phyloP scores from a whole-genome alignment of 1,140 invertebrate genomes.

The Metopolophium dirhodum region DNA sequence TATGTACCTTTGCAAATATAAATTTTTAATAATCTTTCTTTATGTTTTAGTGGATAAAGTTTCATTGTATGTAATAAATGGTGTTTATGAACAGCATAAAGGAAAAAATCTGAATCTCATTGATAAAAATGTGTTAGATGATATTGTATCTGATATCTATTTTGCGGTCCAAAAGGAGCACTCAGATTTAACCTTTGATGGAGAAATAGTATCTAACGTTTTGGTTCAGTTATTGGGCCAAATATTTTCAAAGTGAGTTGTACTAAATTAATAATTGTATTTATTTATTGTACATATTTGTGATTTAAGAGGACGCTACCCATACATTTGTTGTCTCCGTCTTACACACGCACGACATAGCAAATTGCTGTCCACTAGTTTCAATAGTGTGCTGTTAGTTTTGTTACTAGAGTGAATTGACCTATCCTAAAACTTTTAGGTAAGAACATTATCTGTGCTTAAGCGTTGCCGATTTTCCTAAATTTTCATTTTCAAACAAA shows the following conservation, averaged over 20 bases:
- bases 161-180: constrained; percentile 36
- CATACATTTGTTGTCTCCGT: too few species aligned
- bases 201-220: not conserved
- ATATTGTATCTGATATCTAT: constrained; percentile 50
- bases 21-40: not conserved
- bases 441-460: too few species aligned
- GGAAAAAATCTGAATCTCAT: constrained; percentile 40
- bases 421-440: too few species aligned
- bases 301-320: not conserved
- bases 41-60: constrained; percentile 52
- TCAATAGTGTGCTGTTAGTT: too few species aligned
- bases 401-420: too few species aligned
- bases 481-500: too few species aligned
- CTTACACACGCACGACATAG: too few species aligned
- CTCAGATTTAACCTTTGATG: constrained; percentile 17
- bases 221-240: constrained; percentile 24
- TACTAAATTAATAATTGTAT: not conserved
- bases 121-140: constrained; percentile 37
- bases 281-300: not conserved
- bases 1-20: too few species aligned
- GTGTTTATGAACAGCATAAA: constrained; percentile 54
- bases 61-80: constrained; percentile 46
- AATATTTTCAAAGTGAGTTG: constrained; percentile 54
- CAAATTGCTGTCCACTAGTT: too few species aligned
- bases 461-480: too few species aligned